Percentiles rank a stretch among this genome's conserved stretches.
Evolutionary conservation across 2,888 invertebrate species (phyloP).

Genomic region (Prionchulus punctatus): DNA sequence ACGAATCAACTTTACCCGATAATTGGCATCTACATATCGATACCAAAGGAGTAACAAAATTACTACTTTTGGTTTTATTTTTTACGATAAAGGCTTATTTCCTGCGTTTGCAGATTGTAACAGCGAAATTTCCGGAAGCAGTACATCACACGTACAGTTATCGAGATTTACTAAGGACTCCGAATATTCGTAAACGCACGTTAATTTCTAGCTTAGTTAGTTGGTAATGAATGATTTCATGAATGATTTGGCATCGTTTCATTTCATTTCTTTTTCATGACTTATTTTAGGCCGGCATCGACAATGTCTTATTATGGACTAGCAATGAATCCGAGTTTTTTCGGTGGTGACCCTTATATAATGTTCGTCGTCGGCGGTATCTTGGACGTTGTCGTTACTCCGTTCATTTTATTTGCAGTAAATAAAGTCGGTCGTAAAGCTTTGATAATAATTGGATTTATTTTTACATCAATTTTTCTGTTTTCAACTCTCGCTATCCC

Average conservation of each 20-base stretch:
- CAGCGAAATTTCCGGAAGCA: background rate
- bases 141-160: background rate
- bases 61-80: background rate
- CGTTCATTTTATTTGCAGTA: background rate
- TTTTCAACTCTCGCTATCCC: background rate
- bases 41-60: background rate
- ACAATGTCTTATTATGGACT: constrained; percentile 74
- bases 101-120: background rate
- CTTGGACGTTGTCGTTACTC: constrained; percentile 32
- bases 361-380: constrained; percentile 62
- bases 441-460: background rate
- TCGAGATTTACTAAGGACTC: constrained; percentile 4
- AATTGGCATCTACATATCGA: constrained; percentile 2
- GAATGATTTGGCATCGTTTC: no score
- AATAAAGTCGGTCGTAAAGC: background rate
- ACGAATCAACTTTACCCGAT: constrained; percentile 17
- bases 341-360: constrained; percentile 60
- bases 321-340: constrained; percentile 62
- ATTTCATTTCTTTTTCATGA: no score
- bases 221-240: no score
- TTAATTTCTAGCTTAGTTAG: background rate
- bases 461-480: background rate
- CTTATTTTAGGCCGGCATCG: constrained; percentile 56
- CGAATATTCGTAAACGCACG: background rate
- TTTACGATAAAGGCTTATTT: background rate